Percentiles rank a stretch among this genome's conserved stretches.
Evolutionary conservation across 2,888 invertebrate genomes (phyloP).

Genomic region (Aplocera efformata): DNA sequence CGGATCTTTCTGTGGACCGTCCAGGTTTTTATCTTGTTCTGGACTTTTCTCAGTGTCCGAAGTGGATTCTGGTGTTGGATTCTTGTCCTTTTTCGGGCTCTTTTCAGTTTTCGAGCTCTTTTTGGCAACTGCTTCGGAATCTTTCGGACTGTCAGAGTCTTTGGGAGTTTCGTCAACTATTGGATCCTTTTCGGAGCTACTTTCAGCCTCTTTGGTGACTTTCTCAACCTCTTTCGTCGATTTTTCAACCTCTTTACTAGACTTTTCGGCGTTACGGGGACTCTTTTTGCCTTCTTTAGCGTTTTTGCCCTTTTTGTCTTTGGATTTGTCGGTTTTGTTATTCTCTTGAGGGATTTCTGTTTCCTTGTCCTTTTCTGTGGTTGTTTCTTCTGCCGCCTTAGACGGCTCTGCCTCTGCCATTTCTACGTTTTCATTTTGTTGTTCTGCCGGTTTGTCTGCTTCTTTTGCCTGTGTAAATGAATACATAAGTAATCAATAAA

Average conservation of each 20-base stretch:
- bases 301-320: slow-evolving; percentile 12
- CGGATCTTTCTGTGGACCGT: background rate
- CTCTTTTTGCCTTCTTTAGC: slow-evolving; percentile 16
- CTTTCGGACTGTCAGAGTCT: too few species aligned
- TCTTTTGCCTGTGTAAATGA: slow-evolving; percentile 19
- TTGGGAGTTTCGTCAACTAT: too few species aligned
- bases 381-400: background rate
- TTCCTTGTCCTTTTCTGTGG: slow-evolving; percentile 12
- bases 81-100: slow-evolving; percentile 5
- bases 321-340: slow-evolving; percentile 4
- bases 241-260: too few species aligned
- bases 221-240: too few species aligned
- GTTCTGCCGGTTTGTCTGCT: slow-evolving; percentile 4
- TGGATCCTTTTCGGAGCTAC: background rate
- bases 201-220: slow-evolving; percentile 3
- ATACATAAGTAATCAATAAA: too few species aligned
- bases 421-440: slow-evolving; percentile 12
- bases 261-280: too few species aligned
- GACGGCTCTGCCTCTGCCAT: slow-evolving; percentile 7
- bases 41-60: slow-evolving; percentile 3
- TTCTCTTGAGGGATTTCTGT: slow-evolving; percentile 4
- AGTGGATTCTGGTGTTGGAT: background rate
- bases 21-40: slow-evolving; percentile 6
- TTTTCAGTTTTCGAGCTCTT: slow-evolving; percentile 12
- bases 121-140: background rate